Conservation (phyloP, 2,113 vertebrate species). For the Halichoeres trimaculatus region DNA sequence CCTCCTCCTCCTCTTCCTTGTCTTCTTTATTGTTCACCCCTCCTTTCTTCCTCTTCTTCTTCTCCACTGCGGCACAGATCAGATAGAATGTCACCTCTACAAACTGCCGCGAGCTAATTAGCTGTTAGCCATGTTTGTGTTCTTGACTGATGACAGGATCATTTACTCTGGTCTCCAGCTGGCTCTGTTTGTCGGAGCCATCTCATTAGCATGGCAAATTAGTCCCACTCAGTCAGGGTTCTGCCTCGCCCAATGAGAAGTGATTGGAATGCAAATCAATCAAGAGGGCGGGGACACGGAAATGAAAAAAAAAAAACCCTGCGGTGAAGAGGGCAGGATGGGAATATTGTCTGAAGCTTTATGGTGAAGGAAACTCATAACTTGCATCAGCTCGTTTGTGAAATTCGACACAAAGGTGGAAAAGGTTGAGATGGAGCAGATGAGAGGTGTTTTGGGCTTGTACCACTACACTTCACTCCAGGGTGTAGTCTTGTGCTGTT, state of each 20-base stretch:
- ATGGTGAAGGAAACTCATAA: slow-evolving; percentile 9
- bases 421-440: slow-evolving; percentile 6
- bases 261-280: slow-evolving; percentile 96
- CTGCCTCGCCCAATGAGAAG: slow-evolving; percentile 96
- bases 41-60: slow-evolving; percentile 38
- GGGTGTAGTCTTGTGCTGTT: neutral
- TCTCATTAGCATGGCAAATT: slow-evolving; percentile 98
- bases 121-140: slow-evolving; percentile 96
- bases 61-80: slow-evolving; percentile 87
- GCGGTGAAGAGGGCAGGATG: slow-evolving; percentile 59
- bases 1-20: slow-evolving; percentile 74
- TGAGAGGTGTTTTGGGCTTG: neutral
- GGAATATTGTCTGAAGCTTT: slow-evolving; percentile 27
- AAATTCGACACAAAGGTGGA: slow-evolving; percentile 19
- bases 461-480: neutral
- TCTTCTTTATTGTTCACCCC: slow-evolving; percentile 65
- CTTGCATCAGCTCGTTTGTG: slow-evolving; percentile 10
- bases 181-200: slow-evolving; percentile 96
- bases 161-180: slow-evolving; percentile 98
- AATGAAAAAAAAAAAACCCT: slow-evolving; percentile 88
- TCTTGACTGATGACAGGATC: slow-evolving; percentile 99
- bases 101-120: slow-evolving; percentile 97
- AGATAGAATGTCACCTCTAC: slow-evolving; percentile 95
- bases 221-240: slow-evolving; percentile 97
- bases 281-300: slow-evolving; percentile 91